Percentiles rank a stretch among this genome's conserved stretches.
Conservation (phyloP, 2,888 invertebrate species). For the Spisula solida region DNA sequence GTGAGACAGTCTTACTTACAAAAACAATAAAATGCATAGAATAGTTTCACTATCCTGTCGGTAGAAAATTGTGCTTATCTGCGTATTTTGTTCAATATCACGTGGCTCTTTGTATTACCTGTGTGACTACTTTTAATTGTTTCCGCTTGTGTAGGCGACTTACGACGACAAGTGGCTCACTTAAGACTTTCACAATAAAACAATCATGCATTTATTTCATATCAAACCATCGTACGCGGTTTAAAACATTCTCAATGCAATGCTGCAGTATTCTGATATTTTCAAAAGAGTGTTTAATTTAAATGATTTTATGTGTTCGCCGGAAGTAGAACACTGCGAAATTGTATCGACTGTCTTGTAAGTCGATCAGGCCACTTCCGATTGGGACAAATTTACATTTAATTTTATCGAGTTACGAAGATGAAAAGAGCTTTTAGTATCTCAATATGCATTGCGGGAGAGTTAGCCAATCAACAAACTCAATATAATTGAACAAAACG, state of each 20-base stretch:
- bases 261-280: neutral
- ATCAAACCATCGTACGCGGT: neutral
- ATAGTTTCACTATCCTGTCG: too few relatives aligned
- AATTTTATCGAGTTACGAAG: conserved; percentile 26
- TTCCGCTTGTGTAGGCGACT: neutral
- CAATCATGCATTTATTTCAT: neutral
- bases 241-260: neutral
- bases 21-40: too few relatives aligned
- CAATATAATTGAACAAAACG: neutral
- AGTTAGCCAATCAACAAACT: neutral
- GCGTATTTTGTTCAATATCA: neutral
- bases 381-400: conserved; percentile 34
- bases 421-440: conserved; percentile 12
- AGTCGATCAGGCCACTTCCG: conserved; percentile 39
- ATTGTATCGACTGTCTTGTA: conserved; percentile 30
- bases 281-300: conserved; percentile 18
- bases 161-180: too few relatives aligned
- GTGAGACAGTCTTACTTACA: too few relatives aligned
- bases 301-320: conserved; percentile 31
- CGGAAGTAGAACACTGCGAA: conserved; percentile 29
- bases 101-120: neutral
- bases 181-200: neutral
- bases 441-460: neutral
- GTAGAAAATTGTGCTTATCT: too few relatives aligned
- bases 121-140: neutral